Base-by-base conservation (phyloP, 2,888 invertebrate species). In the Protodeltote pygarga region DNA sequence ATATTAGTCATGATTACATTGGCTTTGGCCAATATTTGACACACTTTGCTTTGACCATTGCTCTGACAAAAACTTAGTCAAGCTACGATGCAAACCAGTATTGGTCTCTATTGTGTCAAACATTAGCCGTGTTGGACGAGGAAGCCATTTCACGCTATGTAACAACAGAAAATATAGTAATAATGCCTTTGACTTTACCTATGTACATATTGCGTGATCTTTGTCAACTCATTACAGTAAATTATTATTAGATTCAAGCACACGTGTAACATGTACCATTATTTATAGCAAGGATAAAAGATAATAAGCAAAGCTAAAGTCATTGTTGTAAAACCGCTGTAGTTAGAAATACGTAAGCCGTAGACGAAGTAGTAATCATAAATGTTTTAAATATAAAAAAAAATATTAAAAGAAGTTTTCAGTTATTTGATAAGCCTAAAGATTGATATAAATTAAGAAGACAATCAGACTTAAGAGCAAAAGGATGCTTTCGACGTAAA, bases 1-100 rank as follows among this genome's bases (percentile, higher is more conserved):
- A 15, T 10, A 31, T 59, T 38, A 51, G 29, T 55, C 60, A 55
- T 33, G 33, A 28, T 19, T 27, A 21, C 42, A 16, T 31, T 38
- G 28, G 24, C 11, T 15, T 34, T 16, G 4, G 27, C 10, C 6
- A 28, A 27, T 11, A 3, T 11, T 27, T 8, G 14, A 24, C 14
- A 29, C 6, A 20, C 24, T 9, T 15, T 3, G 14, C 15, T 3
- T n/a, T n/a, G n/a, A 25, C 24, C 13, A 21, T 16, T 20, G 15
- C 4, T 31, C 1, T n/a, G n/a, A n/a, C n/a, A n/a, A n/a, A n/a
- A n/a, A n/a, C n/a, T 27, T 32, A 20, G 32, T 57, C 11, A 20
- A 35, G 49, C 27, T 20, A 19, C 10, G 23, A 20, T 5, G 3
- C 11, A 13, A 15, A 17, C 17, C 24, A 50, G 37, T 41, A 17